Evolutionary conservation across 1,140 invertebrate species (phyloP).

Genomic region (Hetaerina americana): DNA sequence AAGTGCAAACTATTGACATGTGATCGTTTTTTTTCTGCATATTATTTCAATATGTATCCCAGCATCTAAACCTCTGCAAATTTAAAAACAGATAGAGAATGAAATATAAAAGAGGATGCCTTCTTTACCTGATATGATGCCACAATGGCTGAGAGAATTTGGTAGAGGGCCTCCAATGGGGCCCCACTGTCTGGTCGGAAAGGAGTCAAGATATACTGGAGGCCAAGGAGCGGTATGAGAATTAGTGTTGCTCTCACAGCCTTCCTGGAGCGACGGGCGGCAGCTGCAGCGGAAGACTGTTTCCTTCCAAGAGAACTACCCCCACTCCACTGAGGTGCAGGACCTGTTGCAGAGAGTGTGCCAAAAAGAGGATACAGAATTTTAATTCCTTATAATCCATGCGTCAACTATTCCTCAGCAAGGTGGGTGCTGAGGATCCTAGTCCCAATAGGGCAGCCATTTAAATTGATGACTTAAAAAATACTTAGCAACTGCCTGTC

Average conservation of each 20-base stretch:
- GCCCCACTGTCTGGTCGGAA: slow-evolving; percentile 45
- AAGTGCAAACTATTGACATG: slow-evolving; percentile 1
- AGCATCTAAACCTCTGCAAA: background rate
- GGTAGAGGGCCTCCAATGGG: slow-evolving; percentile 62
- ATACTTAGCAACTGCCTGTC: no score
- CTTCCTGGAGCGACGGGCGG: slow-evolving; percentile 28
- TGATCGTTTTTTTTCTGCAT: no score
- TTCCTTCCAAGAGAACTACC: no score
- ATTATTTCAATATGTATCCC: background rate
- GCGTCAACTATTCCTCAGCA: no score
- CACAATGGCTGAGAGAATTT: slow-evolving; percentile 67
- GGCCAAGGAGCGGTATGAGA: slow-evolving; percentile 65
- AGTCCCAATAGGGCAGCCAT: no score
- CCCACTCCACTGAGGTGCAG: no score
- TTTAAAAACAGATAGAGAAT: background rate
- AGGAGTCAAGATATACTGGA: slow-evolving; percentile 80
- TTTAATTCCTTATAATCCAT: no score
- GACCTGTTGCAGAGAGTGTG: no score
- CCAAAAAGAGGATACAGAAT: no score
- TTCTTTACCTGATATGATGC: slow-evolving; percentile 72
- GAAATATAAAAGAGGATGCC: background rate
- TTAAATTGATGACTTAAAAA: no score
- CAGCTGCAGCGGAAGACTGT: slow-evolving; percentile 23
- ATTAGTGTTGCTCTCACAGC: slow-evolving; percentile 67
- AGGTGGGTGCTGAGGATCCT: no score